Evolutionary conservation across 2,888 invertebrate genomes (phyloP), one percentile per base, ranked within the genome.

Genomic region (Cartodere bifasciata): DNA sequence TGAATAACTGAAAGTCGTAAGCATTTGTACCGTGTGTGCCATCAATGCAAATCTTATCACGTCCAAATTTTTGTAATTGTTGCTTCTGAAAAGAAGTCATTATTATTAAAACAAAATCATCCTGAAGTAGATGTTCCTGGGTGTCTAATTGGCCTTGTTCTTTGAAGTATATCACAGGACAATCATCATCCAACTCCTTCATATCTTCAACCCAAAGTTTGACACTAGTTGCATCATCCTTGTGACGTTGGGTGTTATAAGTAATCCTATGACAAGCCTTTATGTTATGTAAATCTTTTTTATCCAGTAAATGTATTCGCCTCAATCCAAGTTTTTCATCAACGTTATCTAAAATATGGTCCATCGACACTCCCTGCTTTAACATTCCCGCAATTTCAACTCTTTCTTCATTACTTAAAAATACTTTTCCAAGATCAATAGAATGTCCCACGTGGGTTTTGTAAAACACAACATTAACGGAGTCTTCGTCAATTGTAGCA

Each of bases 71-170:
- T 26, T 32, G 30, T 16, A 47, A 28, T 5, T 44, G 35, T n/a
- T 41, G 41, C 7, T 26, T 12, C 29, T 48, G 47, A 10, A 31
- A 39, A 17, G 38, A 25, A 25, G 42, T 46, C 42, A 46, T 43
- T 5, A 44, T 39, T 4, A 42, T 36, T 4, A 47, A 32, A 5
- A 45, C 24, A 27, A 46, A 47, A 35, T 47, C 47, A 11, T 44
- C 34, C 9, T 26, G 25, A 23, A 29, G 38, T 12, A 46, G 30
- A n/a, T 38, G 13, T n/a, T 38, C 36, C 29, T 40, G 28, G 15
- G 36, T 25, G 2, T 30, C 23, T 3, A 22, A 3, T 4, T 16
- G 9, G 2, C 35, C 41, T 32, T 41, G 42, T 2, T 38, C 35
- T 28, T 47, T 47, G 31, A 45, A 43, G 29, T 36, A 41, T 31